Evolutionary conservation across 2,888 invertebrate species (phyloP).

Genomic region (Leucophenga montana): DNA sequence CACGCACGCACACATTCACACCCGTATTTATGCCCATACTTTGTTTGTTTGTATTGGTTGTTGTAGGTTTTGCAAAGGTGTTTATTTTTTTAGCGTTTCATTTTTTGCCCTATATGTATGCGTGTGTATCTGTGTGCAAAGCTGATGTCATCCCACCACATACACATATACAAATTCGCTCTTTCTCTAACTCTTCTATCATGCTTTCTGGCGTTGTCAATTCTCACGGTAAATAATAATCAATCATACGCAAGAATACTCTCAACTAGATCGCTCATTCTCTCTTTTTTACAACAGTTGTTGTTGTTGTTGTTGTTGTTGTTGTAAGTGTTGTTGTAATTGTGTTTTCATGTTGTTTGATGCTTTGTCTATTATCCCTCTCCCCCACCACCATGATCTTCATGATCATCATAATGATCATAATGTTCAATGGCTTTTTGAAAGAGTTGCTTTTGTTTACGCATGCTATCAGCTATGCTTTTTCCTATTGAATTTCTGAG

Average conservation of each 20-base stretch:
- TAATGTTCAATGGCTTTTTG: too few relatives aligned
- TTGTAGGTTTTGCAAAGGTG: conserved; percentile 46
- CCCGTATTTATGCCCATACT: not conserved
- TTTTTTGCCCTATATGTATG: not conserved
- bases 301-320: conserved; percentile 34
- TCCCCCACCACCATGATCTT: not conserved
- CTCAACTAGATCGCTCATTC: conserved; percentile 37
- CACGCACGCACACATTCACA: conserved; percentile 25
- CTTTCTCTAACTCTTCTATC: conserved; percentile 10
- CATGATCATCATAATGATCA: too few relatives aligned
- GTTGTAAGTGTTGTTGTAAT: conserved; percentile 28
- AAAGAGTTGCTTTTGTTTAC: too few relatives aligned
- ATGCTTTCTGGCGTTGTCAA: not conserved
- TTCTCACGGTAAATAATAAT: not conserved
- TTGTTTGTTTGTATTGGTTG: not conserved
- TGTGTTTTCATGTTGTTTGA: conserved; percentile 7
- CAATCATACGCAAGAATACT: not conserved
- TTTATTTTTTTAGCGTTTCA: conserved; percentile 24
- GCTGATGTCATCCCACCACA: conserved; percentile 62
- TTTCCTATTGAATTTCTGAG: too few relatives aligned
- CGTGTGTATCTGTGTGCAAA: not conserved
- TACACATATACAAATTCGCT: conserved; percentile 42
- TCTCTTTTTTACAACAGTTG: conserved; percentile 24
- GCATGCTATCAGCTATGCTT: too few relatives aligned
- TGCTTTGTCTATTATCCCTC: not conserved